Base-by-base conservation (phyloP, 92 coral and sea anemone species). In the Actinernus sp. region DNA sequence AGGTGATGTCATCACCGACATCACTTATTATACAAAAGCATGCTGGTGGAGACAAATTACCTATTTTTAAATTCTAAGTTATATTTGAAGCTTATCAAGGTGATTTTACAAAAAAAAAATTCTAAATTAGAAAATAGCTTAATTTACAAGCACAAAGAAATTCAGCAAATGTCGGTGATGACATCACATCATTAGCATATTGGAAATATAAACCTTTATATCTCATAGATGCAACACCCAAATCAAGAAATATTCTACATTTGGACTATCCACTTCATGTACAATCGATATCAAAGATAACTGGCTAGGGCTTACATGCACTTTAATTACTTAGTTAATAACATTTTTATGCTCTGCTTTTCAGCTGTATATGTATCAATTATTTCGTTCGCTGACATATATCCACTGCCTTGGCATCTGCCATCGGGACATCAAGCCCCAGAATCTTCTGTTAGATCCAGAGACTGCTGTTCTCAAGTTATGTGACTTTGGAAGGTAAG, bases 391-490 rank as follows among this genome's bases (percentile, higher is more conserved):
- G 9, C 67, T 95, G 91, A 96, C 99, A 25, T 95, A 95, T 59
- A 95, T 95, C 76, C 99, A 95, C 69, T 91, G 90, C 45, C 91
- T 95, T 80, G 99, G 99, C 29, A 95, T 95, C 24, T 95, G 99
- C 55, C 99, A 95, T 70, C 93, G 99, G 34, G 99, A 95, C 60
- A 95, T 95, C 72, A 95, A 95, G 57, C 99, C 99, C 18, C 99
- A 95, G 82, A 95, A 95, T 56, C 84, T 95, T 31, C 83, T 95
- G 3, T 79, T 95, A 59, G 99, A 95, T 66, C 99, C 99, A 36
- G 99, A 95, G 60, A 95, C 99, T 27, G 99, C 99, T 32, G 99
- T 95, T 49, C 81, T 95, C 24, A 95, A 91, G 73, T 76, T 95
- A 22, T 95, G 99, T 79, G 99, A 95, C 72, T 95, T 95, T 87